Evolutionary conservation across 2,888 invertebrate species (phyloP).

Genomic region (Theretra japonica): DNA sequence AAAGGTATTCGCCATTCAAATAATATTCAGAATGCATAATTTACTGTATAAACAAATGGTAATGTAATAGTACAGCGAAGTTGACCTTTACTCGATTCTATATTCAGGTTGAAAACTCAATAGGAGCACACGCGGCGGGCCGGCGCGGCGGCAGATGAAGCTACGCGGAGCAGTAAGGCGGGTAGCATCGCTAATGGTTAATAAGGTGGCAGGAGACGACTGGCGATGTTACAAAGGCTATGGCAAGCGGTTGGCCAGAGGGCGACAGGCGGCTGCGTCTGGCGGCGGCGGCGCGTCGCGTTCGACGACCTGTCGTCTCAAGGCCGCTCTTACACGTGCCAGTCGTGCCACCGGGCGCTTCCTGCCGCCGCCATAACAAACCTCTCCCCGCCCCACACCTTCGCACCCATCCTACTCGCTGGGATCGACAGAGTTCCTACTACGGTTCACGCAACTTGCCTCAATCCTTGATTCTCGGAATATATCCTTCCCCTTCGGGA

Average conservation of each 20-base stretch:
- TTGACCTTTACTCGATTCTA: conserved; percentile 48
- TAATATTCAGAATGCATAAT: conserved; percentile 62
- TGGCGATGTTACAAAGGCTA: conserved; percentile 56
- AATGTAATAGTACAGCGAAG: conserved; percentile 53
- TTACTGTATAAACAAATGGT: conserved; percentile 50
- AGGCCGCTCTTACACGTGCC: conserved; percentile 82
- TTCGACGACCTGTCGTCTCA: conserved; percentile 80
- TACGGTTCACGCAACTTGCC: conserved; percentile 41
- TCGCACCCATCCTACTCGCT: conserved; percentile 49
- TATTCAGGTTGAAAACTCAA: conserved; percentile 21
- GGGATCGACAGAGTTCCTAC: conserved; percentile 35
- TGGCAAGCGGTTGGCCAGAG: conserved; percentile 60
- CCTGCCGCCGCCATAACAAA: conserved; percentile 82
- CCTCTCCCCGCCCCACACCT: conserved; percentile 70
- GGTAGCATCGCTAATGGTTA: conserved; percentile 24
- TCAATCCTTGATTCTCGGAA: conserved; percentile 45
- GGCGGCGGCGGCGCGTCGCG: conserved; percentile 63
- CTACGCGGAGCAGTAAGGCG: conserved; percentile 8
- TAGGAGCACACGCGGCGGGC: conserved; percentile 9
- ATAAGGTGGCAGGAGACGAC: conserved; percentile 47
- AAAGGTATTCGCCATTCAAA: conserved; percentile 53
- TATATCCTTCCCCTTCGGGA: conserved; percentile 36
- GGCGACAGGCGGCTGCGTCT: conserved; percentile 64
- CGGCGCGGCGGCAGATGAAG: neutral
- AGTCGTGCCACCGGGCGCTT: conserved; percentile 76